These are phyloP conservation scores for Cyrtodaria siliqua DNA, from an alignment of 2,888 invertebrate species.

Conservation along the genomic window DNA sequence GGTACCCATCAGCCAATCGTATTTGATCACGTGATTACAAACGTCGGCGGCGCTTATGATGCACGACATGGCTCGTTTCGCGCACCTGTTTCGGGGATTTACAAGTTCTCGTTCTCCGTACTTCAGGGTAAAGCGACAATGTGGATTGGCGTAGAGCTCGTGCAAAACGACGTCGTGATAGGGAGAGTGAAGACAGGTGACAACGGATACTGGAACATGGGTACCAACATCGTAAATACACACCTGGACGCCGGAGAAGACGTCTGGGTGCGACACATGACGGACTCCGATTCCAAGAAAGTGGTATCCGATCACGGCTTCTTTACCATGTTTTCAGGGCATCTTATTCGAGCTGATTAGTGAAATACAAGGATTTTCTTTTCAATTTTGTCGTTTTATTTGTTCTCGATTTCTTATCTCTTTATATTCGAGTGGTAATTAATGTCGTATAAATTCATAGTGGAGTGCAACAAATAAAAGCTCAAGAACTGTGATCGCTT, in stretches of 20 bases:
- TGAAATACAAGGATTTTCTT: no score
- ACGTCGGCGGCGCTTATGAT: conserved; percentile 82
- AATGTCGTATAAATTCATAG: no score
- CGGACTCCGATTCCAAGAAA: conserved; percentile 43
- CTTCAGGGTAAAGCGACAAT: conserved; percentile 51
- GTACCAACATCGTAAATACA: conserved; percentile 52
- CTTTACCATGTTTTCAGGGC: conserved; percentile 61
- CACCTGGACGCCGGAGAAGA: conserved; percentile 53
- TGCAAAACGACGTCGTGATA: conserved; percentile 40
- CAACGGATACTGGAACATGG: conserved; percentile 63
- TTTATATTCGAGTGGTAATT: no score
- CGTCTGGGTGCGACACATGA: conserved; percentile 62
- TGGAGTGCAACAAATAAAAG: no score
- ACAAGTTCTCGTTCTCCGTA: conserved; percentile 73
- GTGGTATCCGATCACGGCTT: conserved; percentile 41
- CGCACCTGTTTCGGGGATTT: conserved; percentile 82
- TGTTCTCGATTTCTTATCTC: no score
- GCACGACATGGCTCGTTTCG: conserved; percentile 80
- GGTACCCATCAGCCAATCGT: conserved; percentile 76
- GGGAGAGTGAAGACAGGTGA: conserved; percentile 60
- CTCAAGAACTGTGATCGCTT: no score
- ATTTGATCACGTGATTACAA: conserved; percentile 82
- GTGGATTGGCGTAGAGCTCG: conserved; percentile 57
- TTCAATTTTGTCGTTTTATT: no score
- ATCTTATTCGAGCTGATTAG: conserved; percentile 46